A percentile compares a stretch with the other conserved stretches of the same genome.
These are phyloP conservation scores for Pomacea canaliculata DNA, from an alignment of 2,888 invertebrate species.

Conservation along the genomic window DNA sequence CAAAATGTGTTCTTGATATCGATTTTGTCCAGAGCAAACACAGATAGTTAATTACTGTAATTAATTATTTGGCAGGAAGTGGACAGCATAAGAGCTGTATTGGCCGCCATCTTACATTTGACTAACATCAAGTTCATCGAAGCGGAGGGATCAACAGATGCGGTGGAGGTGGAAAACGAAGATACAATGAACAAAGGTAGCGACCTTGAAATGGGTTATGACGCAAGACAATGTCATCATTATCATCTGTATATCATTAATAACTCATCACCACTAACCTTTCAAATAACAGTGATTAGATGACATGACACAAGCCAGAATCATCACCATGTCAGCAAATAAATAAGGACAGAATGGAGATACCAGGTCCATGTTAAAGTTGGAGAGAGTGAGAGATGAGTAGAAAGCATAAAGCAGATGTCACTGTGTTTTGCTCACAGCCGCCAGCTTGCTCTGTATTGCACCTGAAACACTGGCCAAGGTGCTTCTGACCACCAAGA, in stretches of 20 bases:
- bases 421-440: slow-evolving; percentile 30
- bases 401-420: too few relatives aligned
- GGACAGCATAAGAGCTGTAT: slow-evolving; percentile 48
- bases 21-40: too few relatives aligned
- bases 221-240: slow-evolving; percentile 73
- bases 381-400: background rate
- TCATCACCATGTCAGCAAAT: too few relatives aligned
- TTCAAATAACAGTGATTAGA: background rate
- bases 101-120: slow-evolving; percentile 58
- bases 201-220: background rate
- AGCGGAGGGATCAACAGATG: slow-evolving; percentile 21
- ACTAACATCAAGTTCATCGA: slow-evolving; percentile 57
- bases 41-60: too few relatives aligned
- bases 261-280: too few relatives aligned
- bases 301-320: too few relatives aligned
- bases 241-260: background rate
- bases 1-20: too few relatives aligned
- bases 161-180: slow-evolving; percentile 51
- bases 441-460: slow-evolving; percentile 39
- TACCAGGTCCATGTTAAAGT: background rate
- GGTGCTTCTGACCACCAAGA: slow-evolving; percentile 38
- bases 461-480: slow-evolving; percentile 37
- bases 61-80: slow-evolving; percentile 50
- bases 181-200: slow-evolving; percentile 39
- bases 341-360: background rate